Conservation (phyloP, 2,797 vertebrate species). For the Peromyscus melanophrys region DNA sequence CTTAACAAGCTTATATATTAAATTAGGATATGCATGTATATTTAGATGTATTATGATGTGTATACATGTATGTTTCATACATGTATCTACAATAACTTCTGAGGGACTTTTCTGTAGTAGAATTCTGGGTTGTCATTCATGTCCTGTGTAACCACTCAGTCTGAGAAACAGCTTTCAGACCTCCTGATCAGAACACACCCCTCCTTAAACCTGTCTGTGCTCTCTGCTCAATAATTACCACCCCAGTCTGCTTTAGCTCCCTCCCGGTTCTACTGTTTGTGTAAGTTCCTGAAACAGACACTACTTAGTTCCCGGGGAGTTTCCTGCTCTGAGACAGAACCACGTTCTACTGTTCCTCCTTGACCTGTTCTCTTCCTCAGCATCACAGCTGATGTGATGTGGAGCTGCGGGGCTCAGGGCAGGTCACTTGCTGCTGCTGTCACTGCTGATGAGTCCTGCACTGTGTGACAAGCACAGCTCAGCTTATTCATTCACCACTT, state of each 20-base stretch:
- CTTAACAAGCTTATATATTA: constrained; percentile 31
- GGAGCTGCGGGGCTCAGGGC: not conserved
- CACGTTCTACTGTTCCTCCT: not conserved
- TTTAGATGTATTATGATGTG: not conserved
- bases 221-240: not conserved
- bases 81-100: constrained; percentile 1
- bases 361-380: constrained; percentile 7
- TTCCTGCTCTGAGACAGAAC: not conserved
- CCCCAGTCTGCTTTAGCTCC: not conserved
- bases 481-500: not conserved
- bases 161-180: constrained; percentile 34
- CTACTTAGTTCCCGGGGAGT: not conserved
- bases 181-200: not conserved
- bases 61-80: not conserved
- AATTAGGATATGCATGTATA: not conserved
- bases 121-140: constrained; percentile 15
- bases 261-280: not conserved
- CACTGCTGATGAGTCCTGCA: not conserved
- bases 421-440: not conserved
- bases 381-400: not conserved
- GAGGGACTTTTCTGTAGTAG: not conserved
- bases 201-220: not conserved
- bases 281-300: not conserved
- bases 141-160: not conserved
- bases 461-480: not conserved